phyloP scores from a whole-genome alignment of 2,888 invertebrate genomes.

The Eristalis arbustorum region DNA sequence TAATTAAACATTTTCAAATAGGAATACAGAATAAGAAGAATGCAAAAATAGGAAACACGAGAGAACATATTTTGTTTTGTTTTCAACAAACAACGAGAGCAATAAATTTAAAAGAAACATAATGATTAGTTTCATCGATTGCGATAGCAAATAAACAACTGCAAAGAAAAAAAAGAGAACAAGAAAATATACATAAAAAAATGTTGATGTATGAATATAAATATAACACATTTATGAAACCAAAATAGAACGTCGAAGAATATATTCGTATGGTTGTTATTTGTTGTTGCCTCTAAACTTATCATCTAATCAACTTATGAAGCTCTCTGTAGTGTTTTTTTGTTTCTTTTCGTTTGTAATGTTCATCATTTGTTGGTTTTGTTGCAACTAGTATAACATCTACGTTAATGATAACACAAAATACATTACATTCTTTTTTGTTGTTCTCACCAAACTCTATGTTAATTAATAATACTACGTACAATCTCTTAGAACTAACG shows the following conservation, averaged over 20 bases:
- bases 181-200: not conserved
- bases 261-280: not conserved
- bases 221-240: constrained; percentile 3
- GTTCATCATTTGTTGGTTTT: not conserved
- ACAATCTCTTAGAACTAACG: constrained; percentile 22
- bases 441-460: constrained; percentile 7
- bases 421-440: constrained; percentile 6
- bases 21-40: constrained; percentile 16
- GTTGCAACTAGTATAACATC: constrained; percentile 25
- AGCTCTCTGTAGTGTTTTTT: constrained; percentile 10
- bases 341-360: not conserved
- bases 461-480: constrained; percentile 34
- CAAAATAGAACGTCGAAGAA: not conserved
- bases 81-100: constrained; percentile 8
- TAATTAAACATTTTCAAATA: constrained; percentile 20
- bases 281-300: constrained; percentile 4
- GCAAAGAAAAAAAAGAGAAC: not conserved
- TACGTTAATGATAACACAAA: constrained; percentile 20
- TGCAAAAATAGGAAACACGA: constrained; percentile 46
- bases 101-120: constrained; percentile 14
- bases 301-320: constrained; percentile 34
- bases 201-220: not conserved
- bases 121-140: constrained; percentile 5
- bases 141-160: not conserved
- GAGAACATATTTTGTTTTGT: not conserved